A percentile compares a stretch with the other conserved stretches of the same genome.
Conservation (phyloP, 2,888 invertebrate species). For the Chrysolina haemoptera region DNA sequence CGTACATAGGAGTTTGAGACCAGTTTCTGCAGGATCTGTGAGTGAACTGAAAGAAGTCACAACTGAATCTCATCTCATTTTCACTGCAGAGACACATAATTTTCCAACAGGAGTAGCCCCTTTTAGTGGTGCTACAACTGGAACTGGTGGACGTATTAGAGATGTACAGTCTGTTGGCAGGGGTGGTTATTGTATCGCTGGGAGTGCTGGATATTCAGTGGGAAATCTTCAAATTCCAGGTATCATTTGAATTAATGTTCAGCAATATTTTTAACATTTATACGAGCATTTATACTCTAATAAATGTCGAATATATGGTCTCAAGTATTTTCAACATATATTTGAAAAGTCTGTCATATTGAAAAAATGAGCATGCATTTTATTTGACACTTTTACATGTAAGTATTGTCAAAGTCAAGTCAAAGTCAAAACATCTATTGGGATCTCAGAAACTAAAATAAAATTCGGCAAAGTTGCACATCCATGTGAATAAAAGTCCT, state of each 20-base stretch:
- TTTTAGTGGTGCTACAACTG: conserved; percentile 98
- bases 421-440: no score
- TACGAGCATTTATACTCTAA: background rate
- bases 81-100: conserved; percentile 99
- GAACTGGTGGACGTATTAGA: conserved; percentile 95
- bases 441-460: no score
- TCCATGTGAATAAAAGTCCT: no score
- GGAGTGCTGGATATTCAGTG: conserved; percentile 96
- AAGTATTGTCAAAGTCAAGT: no score
- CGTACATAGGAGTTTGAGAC: conserved; percentile 78
- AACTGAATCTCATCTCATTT: conserved; percentile 88
- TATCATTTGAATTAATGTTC: conserved; percentile 58
- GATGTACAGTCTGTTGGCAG: conserved; percentile 97
- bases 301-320: no score
- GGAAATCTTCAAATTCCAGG: conserved; percentile 94
- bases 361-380: no score
- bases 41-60: conserved; percentile 72
- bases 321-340: no score
- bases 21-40: conserved; percentile 78
- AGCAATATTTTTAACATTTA: background rate
- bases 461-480: no score
- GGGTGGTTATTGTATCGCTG: conserved; percentile 94
- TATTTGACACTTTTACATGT: no score
- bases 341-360: no score
- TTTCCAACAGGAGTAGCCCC: conserved; percentile 98